phyloP scores from a whole-genome alignment of 92 coral and sea anemone genomes.

The Zoanthus solanderi region DNA sequence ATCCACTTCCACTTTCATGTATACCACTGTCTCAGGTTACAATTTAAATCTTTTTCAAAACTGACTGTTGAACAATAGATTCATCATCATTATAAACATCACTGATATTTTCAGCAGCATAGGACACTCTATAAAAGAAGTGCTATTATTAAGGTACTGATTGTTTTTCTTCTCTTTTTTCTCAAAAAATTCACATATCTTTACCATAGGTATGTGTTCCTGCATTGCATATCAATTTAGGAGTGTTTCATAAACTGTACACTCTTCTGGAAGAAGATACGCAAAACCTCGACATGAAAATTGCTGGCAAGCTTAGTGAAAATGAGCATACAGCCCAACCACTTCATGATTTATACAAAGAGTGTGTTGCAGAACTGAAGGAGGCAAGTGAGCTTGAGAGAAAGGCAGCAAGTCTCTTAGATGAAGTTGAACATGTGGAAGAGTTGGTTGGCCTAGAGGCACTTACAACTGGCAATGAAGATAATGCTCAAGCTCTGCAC shows the following conservation, averaged over 20 bases:
- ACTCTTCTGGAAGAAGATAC: conserved; percentile 14
- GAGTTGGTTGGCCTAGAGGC: neutral
- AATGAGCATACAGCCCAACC: conserved; percentile 9
- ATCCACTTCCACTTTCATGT: conserved; percentile 38
- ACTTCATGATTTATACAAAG: neutral
- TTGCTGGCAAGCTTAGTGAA: neutral
- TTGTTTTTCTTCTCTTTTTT: neutral
- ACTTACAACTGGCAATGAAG: conserved; percentile 1
- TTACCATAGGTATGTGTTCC: conserved; percentile 10
- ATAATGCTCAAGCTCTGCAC: neutral
- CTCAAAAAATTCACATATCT: neutral
- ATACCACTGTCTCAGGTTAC: conserved; percentile 31
- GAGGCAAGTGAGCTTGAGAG: neutral
- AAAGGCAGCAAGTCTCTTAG: conserved; percentile 16
- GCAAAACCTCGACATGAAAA: neutral
- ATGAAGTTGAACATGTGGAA: neutral
- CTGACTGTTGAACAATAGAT: neutral
- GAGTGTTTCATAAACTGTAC: conserved; percentile 8
- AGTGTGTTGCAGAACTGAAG: neutral
- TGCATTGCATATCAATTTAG: conserved; percentile 23
- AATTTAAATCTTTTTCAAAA: too few relatives aligned
- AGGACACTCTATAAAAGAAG: neutral
- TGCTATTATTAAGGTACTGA: neutral
- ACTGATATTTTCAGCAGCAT: neutral
- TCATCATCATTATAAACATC: neutral